A percentile compares a stretch with the other conserved stretches of the same genome.
These are phyloP conservation scores for Mohoua ochrocephala DNA, from an alignment of 2,113 vertebrate genomes.

Conservation along the genomic window DNA sequence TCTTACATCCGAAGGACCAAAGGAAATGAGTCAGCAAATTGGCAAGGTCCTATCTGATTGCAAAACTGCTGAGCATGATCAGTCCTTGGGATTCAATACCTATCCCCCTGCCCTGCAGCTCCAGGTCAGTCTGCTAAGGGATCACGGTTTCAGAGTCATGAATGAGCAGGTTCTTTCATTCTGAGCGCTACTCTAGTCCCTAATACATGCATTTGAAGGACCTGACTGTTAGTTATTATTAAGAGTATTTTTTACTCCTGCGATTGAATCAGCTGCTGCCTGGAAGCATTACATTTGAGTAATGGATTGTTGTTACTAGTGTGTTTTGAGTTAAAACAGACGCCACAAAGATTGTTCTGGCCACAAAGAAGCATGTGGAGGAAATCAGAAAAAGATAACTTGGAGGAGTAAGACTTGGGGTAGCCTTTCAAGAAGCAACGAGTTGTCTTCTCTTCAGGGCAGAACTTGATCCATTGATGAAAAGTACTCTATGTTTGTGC, in stretches of 20 bases:
- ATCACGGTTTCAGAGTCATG: neutral
- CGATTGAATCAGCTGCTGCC: neutral
- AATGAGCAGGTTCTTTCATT: neutral
- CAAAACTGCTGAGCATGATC: slow-evolving; percentile 38
- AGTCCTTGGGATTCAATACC: neutral
- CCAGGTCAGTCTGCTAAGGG: neutral
- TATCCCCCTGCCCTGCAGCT: neutral
- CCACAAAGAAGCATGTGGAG: neutral
- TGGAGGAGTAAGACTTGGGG: neutral
- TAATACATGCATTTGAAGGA: neutral
- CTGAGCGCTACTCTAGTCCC: neutral
- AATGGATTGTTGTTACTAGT: neutral
- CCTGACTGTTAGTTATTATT: neutral
- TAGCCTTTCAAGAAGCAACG: neutral
- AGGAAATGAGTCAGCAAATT: slow-evolving; percentile 52
- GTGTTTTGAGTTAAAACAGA: neutral
- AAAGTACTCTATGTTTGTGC: neutral
- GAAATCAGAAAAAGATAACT: neutral
- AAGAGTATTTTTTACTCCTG: neutral
- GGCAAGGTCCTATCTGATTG: slow-evolving; percentile 17
- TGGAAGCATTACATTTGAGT: neutral
- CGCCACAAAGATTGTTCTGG: neutral
- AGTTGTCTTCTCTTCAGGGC: neutral
- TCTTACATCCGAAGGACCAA: neutral
- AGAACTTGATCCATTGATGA: neutral